A percentile compares a stretch with the other conserved stretches of the same genome.
Conservation (phyloP, 2,888 invertebrate genomes). For the Meteorus cinctellus region DNA sequence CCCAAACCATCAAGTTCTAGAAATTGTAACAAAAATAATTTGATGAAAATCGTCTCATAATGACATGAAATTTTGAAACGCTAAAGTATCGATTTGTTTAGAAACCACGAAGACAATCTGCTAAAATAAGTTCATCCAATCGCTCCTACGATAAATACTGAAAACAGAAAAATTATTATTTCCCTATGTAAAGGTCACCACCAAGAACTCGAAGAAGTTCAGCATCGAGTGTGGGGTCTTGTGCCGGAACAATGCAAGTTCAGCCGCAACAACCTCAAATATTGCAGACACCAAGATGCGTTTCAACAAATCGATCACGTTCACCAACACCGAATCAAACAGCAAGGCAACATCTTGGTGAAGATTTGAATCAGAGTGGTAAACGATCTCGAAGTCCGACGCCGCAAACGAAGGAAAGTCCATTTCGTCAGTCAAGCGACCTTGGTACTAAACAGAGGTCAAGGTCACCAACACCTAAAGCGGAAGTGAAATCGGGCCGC, state of each 20-base stretch:
- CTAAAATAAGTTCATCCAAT: too few species aligned
- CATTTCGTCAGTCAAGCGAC: conserved; percentile 59
- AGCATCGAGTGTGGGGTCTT: conserved; percentile 74
- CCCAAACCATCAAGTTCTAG: too few species aligned
- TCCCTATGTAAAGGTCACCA: conserved; percentile 71
- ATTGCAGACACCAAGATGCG: conserved; percentile 72
- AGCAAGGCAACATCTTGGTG: conserved; percentile 53
- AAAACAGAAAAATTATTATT: not conserved
- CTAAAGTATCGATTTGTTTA: too few species aligned
- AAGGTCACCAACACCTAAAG: conserved; percentile 70
- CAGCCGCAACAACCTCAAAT: conserved; percentile 57
- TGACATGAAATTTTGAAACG: too few species aligned
- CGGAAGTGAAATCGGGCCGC: conserved; percentile 48
- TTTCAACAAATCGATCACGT: conserved; percentile 72
- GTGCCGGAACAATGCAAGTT: conserved; percentile 63
- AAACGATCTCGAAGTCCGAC: conserved; percentile 76
- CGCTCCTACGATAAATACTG: not conserved
- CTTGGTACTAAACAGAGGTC: conserved; percentile 62
- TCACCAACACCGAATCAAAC: conserved; percentile 74
- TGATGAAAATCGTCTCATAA: too few species aligned
- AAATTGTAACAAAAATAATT: too few species aligned
- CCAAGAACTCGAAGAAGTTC: conserved; percentile 75
- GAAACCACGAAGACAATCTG: too few species aligned
- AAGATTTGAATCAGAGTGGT: conserved; percentile 56
- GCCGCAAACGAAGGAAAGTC: conserved; percentile 74